phyloP scores from a whole-genome alignment of 2,888 invertebrate species.

The Brenthis daphne region DNA sequence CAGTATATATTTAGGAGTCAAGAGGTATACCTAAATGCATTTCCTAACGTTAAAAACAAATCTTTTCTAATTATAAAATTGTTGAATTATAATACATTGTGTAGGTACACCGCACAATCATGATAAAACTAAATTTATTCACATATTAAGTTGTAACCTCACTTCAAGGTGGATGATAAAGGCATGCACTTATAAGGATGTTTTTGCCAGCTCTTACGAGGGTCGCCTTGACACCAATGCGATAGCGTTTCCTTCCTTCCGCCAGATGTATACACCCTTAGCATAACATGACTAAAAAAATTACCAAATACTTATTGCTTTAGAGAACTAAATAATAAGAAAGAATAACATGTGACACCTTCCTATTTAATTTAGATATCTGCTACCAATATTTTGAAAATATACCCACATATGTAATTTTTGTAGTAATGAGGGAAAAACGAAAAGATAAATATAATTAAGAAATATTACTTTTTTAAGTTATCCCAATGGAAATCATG shows the following conservation, averaged over 20 bases:
- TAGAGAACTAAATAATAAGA: too few species aligned
- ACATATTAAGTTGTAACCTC: constrained; percentile 36
- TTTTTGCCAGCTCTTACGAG: constrained; percentile 42
- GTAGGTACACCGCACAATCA: not conserved
- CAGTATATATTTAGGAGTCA: too few species aligned
- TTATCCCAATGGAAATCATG: not conserved
- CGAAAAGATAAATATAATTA: too few species aligned
- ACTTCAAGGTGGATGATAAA: constrained; percentile 44
- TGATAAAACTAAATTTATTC: constrained; percentile 23
- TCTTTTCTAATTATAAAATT: too few species aligned
- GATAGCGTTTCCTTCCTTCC: constrained; percentile 56
- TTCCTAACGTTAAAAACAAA: not conserved
- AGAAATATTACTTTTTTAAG: too few species aligned
- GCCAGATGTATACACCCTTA: constrained; percentile 43
- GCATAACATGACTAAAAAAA: not conserved
- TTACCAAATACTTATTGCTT: not conserved
- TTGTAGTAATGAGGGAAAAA: too few species aligned
- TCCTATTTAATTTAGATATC: too few species aligned
- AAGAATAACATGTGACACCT: too few species aligned
- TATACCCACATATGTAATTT: too few species aligned
- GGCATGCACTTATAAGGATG: constrained; percentile 48
- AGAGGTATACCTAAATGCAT: too few species aligned
- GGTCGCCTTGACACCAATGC: constrained; percentile 58
- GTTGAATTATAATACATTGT: constrained; percentile 10
- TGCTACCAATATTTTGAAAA: too few species aligned